A percentile compares a stretch with the other conserved stretches of the same genome.
Evolutionary conservation across 2,113 vertebrate species (phyloP).

Genomic region (Pedetes capensis): DNA sequence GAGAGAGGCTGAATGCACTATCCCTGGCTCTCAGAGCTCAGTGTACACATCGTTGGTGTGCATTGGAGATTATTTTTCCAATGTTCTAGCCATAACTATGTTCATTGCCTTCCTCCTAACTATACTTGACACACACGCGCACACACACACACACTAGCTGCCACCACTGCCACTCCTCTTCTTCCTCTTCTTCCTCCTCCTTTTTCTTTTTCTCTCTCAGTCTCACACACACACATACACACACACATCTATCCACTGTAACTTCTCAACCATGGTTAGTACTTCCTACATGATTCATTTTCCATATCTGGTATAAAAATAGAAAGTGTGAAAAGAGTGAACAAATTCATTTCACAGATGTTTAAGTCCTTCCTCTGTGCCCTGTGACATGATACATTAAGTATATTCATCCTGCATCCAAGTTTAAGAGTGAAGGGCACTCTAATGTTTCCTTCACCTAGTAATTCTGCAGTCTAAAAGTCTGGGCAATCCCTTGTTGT

Average conservation of each 20-base stretch:
- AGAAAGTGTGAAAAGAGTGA: neutral
- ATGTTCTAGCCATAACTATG: neutral
- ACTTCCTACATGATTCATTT: neutral
- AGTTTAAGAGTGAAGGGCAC: neutral
- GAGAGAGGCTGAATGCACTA: neutral
- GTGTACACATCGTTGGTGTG: neutral
- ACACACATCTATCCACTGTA: neutral
- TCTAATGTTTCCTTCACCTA: neutral
- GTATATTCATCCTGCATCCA: neutral
- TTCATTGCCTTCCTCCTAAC: neutral
- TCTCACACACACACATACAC: neutral
- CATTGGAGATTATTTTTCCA: no score
- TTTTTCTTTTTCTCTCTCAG: no score
- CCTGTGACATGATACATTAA: neutral
- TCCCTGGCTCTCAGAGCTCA: neutral
- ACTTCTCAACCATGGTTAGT: neutral
- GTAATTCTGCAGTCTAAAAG: neutral
- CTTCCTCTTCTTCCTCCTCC: no score
- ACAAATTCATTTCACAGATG: neutral
- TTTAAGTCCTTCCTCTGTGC: neutral
- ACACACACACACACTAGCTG: no score
- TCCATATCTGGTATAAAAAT: neutral
- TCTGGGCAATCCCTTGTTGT: neutral
- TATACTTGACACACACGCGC: neutral
- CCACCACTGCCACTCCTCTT: no score